phyloP scores from a whole-genome alignment of 2,888 invertebrate genomes.

The Drosophila siamana region DNA sequence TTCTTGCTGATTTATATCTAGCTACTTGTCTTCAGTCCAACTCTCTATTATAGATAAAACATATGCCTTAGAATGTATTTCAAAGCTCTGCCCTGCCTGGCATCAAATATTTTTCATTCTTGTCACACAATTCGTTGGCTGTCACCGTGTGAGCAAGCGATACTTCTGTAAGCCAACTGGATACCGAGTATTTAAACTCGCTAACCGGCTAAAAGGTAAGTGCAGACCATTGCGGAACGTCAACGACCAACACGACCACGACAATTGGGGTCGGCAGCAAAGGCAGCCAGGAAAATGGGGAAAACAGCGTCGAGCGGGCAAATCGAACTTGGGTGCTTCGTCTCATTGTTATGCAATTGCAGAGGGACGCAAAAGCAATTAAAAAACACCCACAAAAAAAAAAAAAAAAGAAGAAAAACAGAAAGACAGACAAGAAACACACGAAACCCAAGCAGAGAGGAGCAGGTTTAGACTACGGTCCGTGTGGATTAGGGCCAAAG shows the following conservation, averaged over 20 bases:
- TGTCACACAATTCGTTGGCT: no score
- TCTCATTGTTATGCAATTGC: conserved; percentile 79
- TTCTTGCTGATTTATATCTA: no score
- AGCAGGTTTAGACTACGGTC: conserved; percentile 17
- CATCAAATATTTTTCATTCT: no score
- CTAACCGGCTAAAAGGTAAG: conserved; percentile 24
- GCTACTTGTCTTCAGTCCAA: no score
- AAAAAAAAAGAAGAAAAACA: background rate
- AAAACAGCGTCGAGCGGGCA: conserved; percentile 19
- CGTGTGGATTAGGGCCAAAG: conserved; percentile 67
- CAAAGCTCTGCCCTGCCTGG: no score
- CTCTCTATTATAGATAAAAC: no score
- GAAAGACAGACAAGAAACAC: no score
- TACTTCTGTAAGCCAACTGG: background rate
- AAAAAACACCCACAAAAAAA: conserved; percentile 45
- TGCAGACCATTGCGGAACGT: conserved; percentile 48
- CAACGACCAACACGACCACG: conserved; percentile 57
- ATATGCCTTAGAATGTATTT: no score
- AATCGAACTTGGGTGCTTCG: conserved; percentile 49
- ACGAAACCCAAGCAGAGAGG: background rate
- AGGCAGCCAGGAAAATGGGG: no score
- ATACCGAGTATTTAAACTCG: background rate
- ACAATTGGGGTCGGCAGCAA: conserved; percentile 72
- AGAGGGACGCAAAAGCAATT: conserved; percentile 67
- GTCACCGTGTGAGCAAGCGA: no score